These are phyloP conservation scores for Oopsacas minuta DNA, from an alignment of 37 sponge, comb jelly and placozoan species.

Conservation along the genomic window DNA sequence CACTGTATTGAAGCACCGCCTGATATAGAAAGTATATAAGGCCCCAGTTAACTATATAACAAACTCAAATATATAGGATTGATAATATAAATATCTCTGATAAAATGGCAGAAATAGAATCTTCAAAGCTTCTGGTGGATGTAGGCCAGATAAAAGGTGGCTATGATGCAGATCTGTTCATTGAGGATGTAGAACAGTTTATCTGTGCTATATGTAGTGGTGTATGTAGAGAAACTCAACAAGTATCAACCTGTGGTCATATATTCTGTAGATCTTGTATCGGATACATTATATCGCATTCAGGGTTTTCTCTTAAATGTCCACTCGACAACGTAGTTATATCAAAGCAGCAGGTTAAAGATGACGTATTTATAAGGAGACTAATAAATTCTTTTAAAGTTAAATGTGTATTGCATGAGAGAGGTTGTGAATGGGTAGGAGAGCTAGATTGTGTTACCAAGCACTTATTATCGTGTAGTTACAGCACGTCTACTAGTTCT, in stretches of 20 bases:
- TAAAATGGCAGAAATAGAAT: neutral
- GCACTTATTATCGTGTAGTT: neutral
- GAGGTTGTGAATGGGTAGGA: neutral
- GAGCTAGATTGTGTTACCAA: neutral
- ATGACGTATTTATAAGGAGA: neutral
- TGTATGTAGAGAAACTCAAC: neutral
- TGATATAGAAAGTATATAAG: neutral
- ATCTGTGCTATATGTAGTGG: neutral
- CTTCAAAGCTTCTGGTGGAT: neutral
- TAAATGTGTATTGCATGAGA: neutral
- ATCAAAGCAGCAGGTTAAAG: neutral
- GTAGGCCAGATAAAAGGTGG: neutral
- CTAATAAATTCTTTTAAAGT: neutral
- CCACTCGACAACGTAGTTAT: neutral
- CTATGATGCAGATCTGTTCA: neutral
- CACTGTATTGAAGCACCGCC: neutral
- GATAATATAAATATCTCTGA: too few species aligned
- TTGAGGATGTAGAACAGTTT: neutral
- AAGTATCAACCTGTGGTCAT: neutral
- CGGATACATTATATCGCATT: neutral
- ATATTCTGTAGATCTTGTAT: neutral
- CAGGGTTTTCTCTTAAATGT: conserved; percentile 12
- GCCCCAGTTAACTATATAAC: too few species aligned
- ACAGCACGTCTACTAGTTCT: neutral
- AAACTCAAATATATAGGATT: too few species aligned